Percentiles rank a stretch among this genome's conserved stretches.
Conservation (phyloP, 2,888 invertebrate genomes). For the Cosmorhoe ocellata region DNA sequence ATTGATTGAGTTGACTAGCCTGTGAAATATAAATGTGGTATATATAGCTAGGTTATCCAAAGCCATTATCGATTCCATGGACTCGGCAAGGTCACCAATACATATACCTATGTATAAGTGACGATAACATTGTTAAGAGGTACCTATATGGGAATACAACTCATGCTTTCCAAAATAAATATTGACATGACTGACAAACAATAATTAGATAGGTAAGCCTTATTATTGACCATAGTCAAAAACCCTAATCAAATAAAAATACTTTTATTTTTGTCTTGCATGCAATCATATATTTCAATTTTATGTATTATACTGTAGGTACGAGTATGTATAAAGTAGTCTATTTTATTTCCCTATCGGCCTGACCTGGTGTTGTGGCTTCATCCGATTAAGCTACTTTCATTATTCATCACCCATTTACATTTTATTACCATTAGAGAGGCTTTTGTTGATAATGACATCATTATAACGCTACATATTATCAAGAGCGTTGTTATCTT, state of each 20-base stretch:
- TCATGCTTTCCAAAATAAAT: slow-evolving; percentile 24
- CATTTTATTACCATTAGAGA: slow-evolving; percentile 1
- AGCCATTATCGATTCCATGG: slow-evolving; percentile 38
- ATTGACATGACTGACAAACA: background rate
- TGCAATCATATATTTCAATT: no score
- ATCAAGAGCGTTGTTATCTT: background rate
- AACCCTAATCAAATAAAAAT: no score
- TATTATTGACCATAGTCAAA: no score
- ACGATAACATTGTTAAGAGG: slow-evolving; percentile 15
- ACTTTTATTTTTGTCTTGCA: no score
- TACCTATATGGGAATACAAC: slow-evolving; percentile 2
- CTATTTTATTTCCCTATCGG: slow-evolving; percentile 5
- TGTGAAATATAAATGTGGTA: slow-evolving; percentile 21
- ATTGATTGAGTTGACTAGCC: no score
- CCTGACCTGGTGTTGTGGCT: background rate
- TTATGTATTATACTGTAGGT: no score
- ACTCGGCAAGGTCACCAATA: slow-evolving; percentile 35
- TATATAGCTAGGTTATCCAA: slow-evolving; percentile 21
- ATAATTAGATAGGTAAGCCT: no score
- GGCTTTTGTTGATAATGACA: slow-evolving; percentile 3
- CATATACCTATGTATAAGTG: background rate
- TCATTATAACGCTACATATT: slow-evolving; percentile 3
- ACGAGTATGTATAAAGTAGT: background rate
- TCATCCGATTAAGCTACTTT: background rate
- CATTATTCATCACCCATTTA: slow-evolving; percentile 2